A percentile compares a stretch with the other conserved stretches of the same genome.
These are phyloP conservation scores for Beroe forskalii DNA, from an alignment of 37 sponge, comb jelly and placozoan species.

Conservation along the genomic window DNA sequence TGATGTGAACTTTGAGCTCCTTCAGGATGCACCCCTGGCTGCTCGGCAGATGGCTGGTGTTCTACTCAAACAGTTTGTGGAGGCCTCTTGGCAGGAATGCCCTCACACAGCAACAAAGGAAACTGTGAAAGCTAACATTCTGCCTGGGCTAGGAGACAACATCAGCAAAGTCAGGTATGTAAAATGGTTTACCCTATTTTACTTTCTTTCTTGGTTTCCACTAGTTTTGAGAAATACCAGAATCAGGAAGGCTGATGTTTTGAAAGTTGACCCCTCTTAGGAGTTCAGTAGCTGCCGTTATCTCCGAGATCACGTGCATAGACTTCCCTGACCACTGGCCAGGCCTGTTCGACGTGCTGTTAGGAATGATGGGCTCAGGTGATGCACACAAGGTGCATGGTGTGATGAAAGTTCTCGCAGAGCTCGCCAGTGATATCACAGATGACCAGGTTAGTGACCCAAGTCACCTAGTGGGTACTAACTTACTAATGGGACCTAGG, in stretches of 20 bases:
- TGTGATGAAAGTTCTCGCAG: constrained; percentile 32
- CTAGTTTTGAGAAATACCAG: too few relatives aligned
- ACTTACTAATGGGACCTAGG: too few relatives aligned
- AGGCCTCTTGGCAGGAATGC: not conserved
- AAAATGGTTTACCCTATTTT: too few relatives aligned
- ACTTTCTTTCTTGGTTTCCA: not conserved
- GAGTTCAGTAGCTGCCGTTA: constrained; percentile 9
- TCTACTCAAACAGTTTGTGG: constrained; percentile 46
- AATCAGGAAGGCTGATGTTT: too few relatives aligned
- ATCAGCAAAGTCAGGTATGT: constrained; percentile 19
- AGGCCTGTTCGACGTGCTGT: constrained; percentile 18
- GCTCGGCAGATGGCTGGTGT: constrained; percentile 54
- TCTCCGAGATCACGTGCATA: constrained; percentile 11
- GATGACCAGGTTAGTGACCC: not conserved
- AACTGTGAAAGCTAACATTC: constrained; percentile 9
- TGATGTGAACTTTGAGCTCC: too few relatives aligned
- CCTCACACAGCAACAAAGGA: constrained; percentile 27
- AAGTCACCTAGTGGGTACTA: not conserved
- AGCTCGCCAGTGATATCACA: constrained; percentile 12
- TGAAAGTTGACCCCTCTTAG: too few relatives aligned
- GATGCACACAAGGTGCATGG: constrained; percentile 21
- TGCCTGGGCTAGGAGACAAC: constrained; percentile 17
- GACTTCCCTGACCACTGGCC: constrained; percentile 50
- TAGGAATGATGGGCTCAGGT: constrained; percentile 29
- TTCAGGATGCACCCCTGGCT: constrained; percentile 29